Evolutionary conservation across 64 coral and sea anemone genomes (phyloP), one percentile per base, ranked within the genome.

Genomic region (Pocillopora verrucosa): DNA sequence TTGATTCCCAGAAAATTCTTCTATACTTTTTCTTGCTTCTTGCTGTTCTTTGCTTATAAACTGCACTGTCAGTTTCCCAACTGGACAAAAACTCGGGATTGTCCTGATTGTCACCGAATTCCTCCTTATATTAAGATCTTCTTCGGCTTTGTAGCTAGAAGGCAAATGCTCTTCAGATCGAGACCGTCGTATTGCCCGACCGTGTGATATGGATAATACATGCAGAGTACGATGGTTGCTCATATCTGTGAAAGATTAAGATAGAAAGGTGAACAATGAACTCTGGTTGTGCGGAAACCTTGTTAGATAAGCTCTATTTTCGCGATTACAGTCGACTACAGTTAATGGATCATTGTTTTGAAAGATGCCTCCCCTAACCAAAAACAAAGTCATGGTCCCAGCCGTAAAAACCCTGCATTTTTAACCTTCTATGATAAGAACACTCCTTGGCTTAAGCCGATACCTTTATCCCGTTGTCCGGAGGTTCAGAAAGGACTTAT

Each of bases 1-100:
- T 10, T 36, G 60, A 68, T 65, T 36, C 36, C 16, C 37, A 38
- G 9, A 68, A 67, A 24, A 38, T 19, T 25, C 36, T 51, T 84
- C 80, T 2, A 4, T 64, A 16, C 22, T 70, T 2, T 70, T 14
- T 36, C 36, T 84, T 41, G 61, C 51, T 84, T 69, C 61, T 41
- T 37, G 6, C 30, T 84, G 36, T 11, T 84, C 80, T 64, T 15
- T 20, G 36, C 59, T 82, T 82, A 68, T 11, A 84, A 84, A 84
- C 13, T 22, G 17, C 37, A 84, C n/a, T 38, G 20, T 68, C 38
- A 79, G 12, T 79, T 57, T 59, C 15, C 77, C 77, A 4, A 79
- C 56, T 24, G 59, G 59, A 59, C 56, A 26, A 60, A 79, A 79
- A n/a, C 56, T 79, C 0, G 62, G 61, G 68, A 45, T 51, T 56